A percentile compares a stretch with the other conserved stretches of the same genome.
Evolutionary conservation across 1,140 invertebrate species (phyloP).

Genomic region (Hycleus cichorii): DNA sequence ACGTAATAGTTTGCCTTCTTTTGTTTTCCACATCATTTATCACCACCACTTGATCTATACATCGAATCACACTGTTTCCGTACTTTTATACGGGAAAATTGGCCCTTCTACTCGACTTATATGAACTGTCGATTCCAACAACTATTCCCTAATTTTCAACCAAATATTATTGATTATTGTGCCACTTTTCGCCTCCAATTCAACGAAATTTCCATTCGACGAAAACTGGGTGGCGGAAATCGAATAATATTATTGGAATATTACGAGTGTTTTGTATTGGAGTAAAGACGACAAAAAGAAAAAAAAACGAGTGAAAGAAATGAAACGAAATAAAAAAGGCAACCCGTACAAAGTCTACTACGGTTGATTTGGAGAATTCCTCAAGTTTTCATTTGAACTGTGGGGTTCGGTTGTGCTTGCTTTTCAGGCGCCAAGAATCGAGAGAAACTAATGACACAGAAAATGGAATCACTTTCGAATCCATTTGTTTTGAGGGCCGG

Average conservation of each 20-base stretch:
- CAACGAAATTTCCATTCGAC: too few species aligned
- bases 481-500: slow-evolving; percentile 27
- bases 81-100: slow-evolving; percentile 12
- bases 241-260: too few species aligned
- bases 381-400: slow-evolving; percentile 20
- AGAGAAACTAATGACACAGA: slow-evolving; percentile 32
- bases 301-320: neutral
- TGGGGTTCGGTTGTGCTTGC: neutral
- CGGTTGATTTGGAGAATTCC: slow-evolving; percentile 22
- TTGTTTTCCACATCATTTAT: slow-evolving; percentile 19
- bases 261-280: slow-evolving; percentile 8
- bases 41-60: slow-evolving; percentile 12
- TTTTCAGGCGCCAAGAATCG: slow-evolving; percentile 17
- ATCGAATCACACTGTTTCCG: slow-evolving; percentile 9
- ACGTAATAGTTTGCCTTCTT: slow-evolving; percentile 19
- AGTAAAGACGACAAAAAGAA: neutral
- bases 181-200: too few species aligned
- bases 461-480: slow-evolving; percentile 35
- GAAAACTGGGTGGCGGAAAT: too few species aligned
- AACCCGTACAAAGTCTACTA: slow-evolving; percentile 11
- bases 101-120: slow-evolving; percentile 4
- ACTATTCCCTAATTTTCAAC: neutral
- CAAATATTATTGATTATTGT: neutral
- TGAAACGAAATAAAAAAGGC: neutral
- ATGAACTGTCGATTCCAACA: slow-evolving; percentile 8